Conservation (phyloP, 1,140 invertebrate species). For the Atopsyche davidsoni region DNA sequence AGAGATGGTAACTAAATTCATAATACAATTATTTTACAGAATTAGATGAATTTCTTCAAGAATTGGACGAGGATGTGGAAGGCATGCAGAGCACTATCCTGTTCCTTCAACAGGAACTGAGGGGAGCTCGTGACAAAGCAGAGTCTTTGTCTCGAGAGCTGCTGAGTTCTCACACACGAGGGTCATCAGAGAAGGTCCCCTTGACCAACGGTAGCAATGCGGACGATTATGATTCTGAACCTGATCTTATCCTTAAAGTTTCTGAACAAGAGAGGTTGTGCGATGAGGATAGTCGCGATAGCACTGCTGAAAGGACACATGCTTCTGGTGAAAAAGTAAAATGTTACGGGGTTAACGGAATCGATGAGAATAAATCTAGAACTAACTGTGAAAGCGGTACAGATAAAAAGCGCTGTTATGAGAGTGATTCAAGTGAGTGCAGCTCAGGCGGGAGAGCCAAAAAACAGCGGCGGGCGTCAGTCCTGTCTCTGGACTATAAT, state of each 20-base stretch:
- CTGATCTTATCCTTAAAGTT: conserved; percentile 28
- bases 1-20: too few relatives aligned
- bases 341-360: conserved; percentile 33
- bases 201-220: conserved; percentile 10
- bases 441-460: conserved; percentile 38
- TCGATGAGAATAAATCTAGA: conserved; percentile 39
- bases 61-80: conserved; percentile 95
- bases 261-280: conserved; percentile 27
- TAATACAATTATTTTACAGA: conserved; percentile 64
- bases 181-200: too few relatives aligned
- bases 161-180: conserved; percentile 5
- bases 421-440: conserved; percentile 45
- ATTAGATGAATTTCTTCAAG: conserved; percentile 90
- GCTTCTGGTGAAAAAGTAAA: conserved; percentile 31
- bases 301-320: conserved; percentile 15
- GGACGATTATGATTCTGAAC: conserved; percentile 29
- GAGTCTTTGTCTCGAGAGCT: conserved; percentile 13
- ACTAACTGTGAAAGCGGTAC: conserved; percentile 32
- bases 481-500: conserved; percentile 65
- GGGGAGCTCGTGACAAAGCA: conserved; percentile 64
- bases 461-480: conserved; percentile 61
- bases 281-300: conserved; percentile 27
- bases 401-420: conserved; percentile 43
- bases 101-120: conserved; percentile 86
- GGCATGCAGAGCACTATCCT: conserved; percentile 97